A percentile compares a stretch with the other conserved stretches of the same genome.
Conservation (phyloP, 2,888 invertebrate genomes). For the Cyclophora punctaria region DNA sequence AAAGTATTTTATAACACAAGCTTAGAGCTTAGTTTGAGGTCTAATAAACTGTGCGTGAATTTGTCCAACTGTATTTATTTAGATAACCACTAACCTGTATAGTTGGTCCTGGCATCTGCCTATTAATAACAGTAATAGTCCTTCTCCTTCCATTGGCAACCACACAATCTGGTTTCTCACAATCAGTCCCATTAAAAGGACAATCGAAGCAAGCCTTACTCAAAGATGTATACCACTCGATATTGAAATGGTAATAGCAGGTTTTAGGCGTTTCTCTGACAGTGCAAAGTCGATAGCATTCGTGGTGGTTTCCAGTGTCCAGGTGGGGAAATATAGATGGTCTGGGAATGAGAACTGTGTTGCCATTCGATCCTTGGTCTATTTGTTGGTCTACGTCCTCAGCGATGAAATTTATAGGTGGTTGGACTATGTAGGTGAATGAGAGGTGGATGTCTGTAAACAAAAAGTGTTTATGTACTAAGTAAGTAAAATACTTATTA, state of each 20-base stretch:
- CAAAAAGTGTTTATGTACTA: too few species aligned
- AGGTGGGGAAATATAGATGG: too few species aligned
- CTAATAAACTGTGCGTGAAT: too few species aligned
- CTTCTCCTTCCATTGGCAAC: conserved; percentile 9
- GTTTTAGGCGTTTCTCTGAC: neutral
- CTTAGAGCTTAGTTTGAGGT: neutral
- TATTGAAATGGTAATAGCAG: conserved; percentile 12
- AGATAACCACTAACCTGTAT: conserved; percentile 74
- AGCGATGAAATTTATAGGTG: too few species aligned
- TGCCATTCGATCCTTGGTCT: too few species aligned
- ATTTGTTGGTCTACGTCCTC: too few species aligned
- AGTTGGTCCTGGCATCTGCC: conserved; percentile 85
- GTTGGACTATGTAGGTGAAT: too few species aligned
- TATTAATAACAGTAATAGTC: conserved; percentile 77
- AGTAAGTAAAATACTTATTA: too few species aligned
- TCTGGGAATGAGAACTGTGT: too few species aligned
- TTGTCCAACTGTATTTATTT: too few species aligned
- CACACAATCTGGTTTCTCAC: conserved; percentile 11
- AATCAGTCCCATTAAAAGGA: conserved; percentile 78
- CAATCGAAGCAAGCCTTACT: conserved; percentile 81
- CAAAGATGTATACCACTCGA: conserved; percentile 17
- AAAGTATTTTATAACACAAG: neutral
- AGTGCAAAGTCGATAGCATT: conserved; percentile 11
- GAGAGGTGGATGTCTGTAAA: too few species aligned
- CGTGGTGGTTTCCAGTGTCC: conserved; percentile 12